Percentiles rank a stretch among this genome's conserved stretches.
Conservation (phyloP, 2,113 vertebrate genomes). For the Lethenteron camtschaticum region DNA sequence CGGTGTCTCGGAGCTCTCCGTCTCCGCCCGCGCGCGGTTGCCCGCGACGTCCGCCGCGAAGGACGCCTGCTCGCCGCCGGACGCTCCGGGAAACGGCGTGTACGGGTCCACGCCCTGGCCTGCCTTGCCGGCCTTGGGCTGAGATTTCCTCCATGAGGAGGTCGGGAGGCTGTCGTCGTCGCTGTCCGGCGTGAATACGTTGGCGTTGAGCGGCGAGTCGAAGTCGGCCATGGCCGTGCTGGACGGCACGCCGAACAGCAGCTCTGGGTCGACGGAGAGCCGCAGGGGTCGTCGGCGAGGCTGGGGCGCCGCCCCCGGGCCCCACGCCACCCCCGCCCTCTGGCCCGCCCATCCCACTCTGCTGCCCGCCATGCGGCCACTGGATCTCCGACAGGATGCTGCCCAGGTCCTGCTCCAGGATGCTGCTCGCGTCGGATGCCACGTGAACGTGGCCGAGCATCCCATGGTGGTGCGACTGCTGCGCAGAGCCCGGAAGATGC, state of each 20-base stretch:
- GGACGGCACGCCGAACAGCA: neutral
- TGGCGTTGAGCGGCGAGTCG: neutral
- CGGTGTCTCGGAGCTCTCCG: conserved; percentile 1
- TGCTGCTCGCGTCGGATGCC: conserved; percentile 47
- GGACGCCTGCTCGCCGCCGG: neutral
- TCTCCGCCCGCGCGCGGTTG: neutral
- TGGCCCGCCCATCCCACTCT: neutral
- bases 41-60: neutral
- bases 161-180: conserved; percentile 3
- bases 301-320: neutral
- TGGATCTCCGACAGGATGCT: conserved; percentile 43
- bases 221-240: neutral
- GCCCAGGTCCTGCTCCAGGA: conserved; percentile 23
- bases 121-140: neutral
- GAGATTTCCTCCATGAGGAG: neutral
- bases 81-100: conserved; percentile 2
- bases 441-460: conserved; percentile 73
- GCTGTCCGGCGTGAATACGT: neutral
- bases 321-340: neutral
- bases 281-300: conserved; percentile 1
- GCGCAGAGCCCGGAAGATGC: conserved; percentile 13
- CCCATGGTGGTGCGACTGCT: conserved; percentile 91
- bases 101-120: neutral
- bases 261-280: conserved; percentile 1
- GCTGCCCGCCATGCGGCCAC: conserved; percentile 20